phyloP scores from a whole-genome alignment of 35 echinoderm and acorn worm genomes.

The Diadema setosum region DNA sequence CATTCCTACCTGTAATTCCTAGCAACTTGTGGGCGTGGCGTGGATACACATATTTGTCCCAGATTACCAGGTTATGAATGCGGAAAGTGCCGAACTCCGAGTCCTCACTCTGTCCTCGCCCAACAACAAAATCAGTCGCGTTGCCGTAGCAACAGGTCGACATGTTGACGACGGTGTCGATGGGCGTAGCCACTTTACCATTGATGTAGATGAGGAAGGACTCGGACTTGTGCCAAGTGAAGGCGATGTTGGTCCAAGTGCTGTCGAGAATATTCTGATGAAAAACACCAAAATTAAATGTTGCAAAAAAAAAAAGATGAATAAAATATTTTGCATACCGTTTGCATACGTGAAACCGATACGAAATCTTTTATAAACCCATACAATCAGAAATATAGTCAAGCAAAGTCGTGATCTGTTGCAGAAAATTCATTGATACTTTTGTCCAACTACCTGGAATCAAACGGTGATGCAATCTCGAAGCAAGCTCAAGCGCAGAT shows the following conservation, averaged over 20 bases:
- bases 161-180: neutral
- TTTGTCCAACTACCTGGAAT: too few relatives aligned
- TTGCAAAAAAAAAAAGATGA: too few relatives aligned
- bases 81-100: slow-evolving; percentile 34
- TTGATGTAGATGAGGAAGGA: slow-evolving; percentile 52
- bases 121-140: slow-evolving; percentile 6
- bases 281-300: too few relatives aligned
- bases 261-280: too few relatives aligned
- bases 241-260: slow-evolving; percentile 72
- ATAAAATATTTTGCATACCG: too few relatives aligned
- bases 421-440: too few relatives aligned
- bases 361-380: too few relatives aligned
- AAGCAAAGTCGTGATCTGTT: too few relatives aligned
- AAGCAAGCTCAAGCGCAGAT: too few relatives aligned
- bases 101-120: slow-evolving; percentile 9
- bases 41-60: slow-evolving; percentile 63
- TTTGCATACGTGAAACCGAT: too few relatives aligned
- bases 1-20: slow-evolving; percentile 63
- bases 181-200: neutral
- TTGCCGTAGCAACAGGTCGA: neutral
- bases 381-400: too few relatives aligned
- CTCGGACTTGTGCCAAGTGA: slow-evolving; percentile 65
- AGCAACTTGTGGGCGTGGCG: slow-evolving; percentile 57
- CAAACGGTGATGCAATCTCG: too few relatives aligned
- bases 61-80: slow-evolving; percentile 64